phyloP scores from a whole-genome alignment of 2,113 vertebrate species.

The Nothobranchius kuhntae region DNA sequence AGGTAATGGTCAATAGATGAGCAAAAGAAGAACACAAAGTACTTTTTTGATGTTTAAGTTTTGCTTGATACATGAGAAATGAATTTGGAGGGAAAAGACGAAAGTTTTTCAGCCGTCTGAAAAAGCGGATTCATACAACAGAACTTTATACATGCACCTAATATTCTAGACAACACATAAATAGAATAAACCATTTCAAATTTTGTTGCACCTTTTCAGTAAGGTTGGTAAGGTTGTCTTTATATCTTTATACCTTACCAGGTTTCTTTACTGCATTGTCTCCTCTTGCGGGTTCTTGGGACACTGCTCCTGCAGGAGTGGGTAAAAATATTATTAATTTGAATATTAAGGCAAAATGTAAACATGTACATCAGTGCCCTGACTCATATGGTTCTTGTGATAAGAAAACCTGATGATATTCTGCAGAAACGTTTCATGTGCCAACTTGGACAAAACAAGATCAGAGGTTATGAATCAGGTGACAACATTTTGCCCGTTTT shows the following conservation, averaged over 20 bases:
- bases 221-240: too few relatives aligned
- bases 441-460: background rate
- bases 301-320: constrained; percentile 29
- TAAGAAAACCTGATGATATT: background rate
- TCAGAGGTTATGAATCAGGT: background rate
- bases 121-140: too few relatives aligned
- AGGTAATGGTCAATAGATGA: background rate
- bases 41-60: too few relatives aligned
- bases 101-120: too few relatives aligned
- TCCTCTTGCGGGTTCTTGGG: constrained; percentile 46
- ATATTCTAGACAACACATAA: too few relatives aligned
- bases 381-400: too few relatives aligned
- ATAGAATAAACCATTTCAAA: too few relatives aligned
- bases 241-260: constrained; percentile 35
- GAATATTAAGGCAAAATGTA: background rate
- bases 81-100: too few relatives aligned
- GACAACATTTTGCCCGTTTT: background rate
- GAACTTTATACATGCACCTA: too few relatives aligned
- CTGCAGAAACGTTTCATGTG: background rate
- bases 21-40: background rate
- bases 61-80: too few relatives aligned
- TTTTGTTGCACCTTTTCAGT: too few relatives aligned
- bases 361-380: background rate
- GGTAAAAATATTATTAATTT: background rate
- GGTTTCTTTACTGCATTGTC: constrained; percentile 31